Base-by-base conservation (phyloP, 2,797 vertebrate genomes). In the Coregonus suidteri region DNA sequence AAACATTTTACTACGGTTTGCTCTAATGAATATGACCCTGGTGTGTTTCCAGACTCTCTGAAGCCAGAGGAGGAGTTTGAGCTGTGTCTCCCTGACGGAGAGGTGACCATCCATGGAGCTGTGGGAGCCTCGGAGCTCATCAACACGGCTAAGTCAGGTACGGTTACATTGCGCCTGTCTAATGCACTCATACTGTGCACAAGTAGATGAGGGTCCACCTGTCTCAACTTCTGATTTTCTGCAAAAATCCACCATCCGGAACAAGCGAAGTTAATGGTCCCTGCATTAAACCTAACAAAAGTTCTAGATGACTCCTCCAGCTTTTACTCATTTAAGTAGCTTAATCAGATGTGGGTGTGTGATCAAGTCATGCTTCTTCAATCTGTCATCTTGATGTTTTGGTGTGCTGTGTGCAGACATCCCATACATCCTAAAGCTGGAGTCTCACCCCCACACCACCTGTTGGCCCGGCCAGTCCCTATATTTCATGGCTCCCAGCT, bases 81-180 rank as follows among this genome's bases (percentile, higher is more conserved):
- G 86, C 95, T 99, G 82, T 98, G 97, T 91, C 95, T 98, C 90
- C 95, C 97, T 76, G 97, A 99, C 6, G 98, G 97, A 51, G 98
- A 99, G 54, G 97, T 99, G 86, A 97, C 96, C 0, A 96, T 99
- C 86, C 98, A 99, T 1, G 97, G 98, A 87, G 98, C 98, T 73
- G 96, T 99, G 80, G 97, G 96, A 88, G 93, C 96, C 76, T 96
- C 97, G 66, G 98, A 99, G 87, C 97, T 99, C 84, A 96, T 96
- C 93, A 99, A 98, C 92, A 99, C 97, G 73, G 97, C 97, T 87
- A 99, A 99, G 94, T 98, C 98, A 95, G 98, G 98, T 99, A 92
- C 87, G 11, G 41, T 47, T 13, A 47, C 41, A 86, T 5, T 35
- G 41, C 54, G 11, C 14, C 11, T 47, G 41, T 47, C 41, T 47